Percentiles rank a stretch among this genome's conserved stretches.
Conservation (phyloP, 2,113 vertebrate species). For the Phoenicopterus ruber region DNA sequence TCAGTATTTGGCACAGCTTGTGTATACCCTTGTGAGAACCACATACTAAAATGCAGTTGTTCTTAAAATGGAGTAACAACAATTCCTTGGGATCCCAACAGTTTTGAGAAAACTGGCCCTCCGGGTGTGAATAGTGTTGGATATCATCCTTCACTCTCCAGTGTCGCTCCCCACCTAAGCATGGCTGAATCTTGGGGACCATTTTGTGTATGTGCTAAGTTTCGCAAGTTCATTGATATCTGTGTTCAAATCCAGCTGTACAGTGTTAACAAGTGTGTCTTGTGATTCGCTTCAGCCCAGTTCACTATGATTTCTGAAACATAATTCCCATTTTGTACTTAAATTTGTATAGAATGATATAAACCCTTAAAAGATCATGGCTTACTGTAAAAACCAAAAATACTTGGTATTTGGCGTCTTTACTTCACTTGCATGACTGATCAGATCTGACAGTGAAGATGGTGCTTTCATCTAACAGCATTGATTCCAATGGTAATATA, state of each 20-base stretch:
- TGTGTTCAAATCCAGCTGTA: not conserved
- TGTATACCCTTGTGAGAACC: constrained; percentile 23
- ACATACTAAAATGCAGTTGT: not conserved
- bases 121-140: not conserved
- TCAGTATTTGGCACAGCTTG: constrained; percentile 32
- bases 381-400: constrained; percentile 47
- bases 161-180: not conserved
- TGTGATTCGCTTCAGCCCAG: not conserved
- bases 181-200: constrained; percentile 27
- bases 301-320: constrained; percentile 16
- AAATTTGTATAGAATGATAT: not conserved
- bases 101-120: not conserved
- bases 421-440: not conserved
- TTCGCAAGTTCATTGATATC: not conserved
- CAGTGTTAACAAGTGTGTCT: constrained; percentile 5
- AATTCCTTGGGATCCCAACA: not conserved
- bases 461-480: constrained; percentile 44
- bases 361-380: not conserved
- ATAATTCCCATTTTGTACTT: constrained; percentile 8
- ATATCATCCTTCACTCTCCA: not conserved
- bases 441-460: not conserved
- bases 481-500: not conserved
- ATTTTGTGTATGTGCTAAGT: not conserved
- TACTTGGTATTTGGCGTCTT: not conserved
- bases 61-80: constrained; percentile 11